Percentiles rank a stretch among this genome's conserved stretches.
These are phyloP conservation scores for Mylabris phalerata DNA, from an alignment of 1,140 invertebrate species.

Conservation along the genomic window DNA sequence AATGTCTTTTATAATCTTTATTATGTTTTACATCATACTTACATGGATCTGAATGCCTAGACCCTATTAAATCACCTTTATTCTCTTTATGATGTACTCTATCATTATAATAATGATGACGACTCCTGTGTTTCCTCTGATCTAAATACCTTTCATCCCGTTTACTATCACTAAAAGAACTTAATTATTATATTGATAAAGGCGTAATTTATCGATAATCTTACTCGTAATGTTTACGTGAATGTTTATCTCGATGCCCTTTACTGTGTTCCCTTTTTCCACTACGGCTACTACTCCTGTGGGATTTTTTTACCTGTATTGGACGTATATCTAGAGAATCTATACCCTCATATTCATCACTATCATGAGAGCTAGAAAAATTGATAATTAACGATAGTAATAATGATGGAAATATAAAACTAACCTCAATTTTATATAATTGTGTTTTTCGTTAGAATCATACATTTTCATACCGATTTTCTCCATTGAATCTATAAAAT, in stretches of 20 bases:
- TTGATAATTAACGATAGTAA: too few relatives aligned
- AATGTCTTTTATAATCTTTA: constrained; percentile 29
- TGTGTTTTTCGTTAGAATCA: too few relatives aligned
- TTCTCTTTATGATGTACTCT: constrained; percentile 38
- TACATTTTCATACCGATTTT: too few relatives aligned
- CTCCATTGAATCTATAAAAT: too few relatives aligned
- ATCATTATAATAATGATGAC: constrained; percentile 41
- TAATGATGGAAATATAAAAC: too few relatives aligned
- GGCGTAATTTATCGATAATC: constrained; percentile 44
- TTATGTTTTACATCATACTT: constrained; percentile 46
- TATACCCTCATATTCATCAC: constrained; percentile 53
- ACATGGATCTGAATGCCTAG: constrained; percentile 33
- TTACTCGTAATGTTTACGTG: constrained; percentile 45
- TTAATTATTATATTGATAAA: too few relatives aligned
- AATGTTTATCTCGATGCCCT: constrained; percentile 32
- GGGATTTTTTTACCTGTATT: constrained; percentile 67
- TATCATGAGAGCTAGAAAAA: too few relatives aligned
- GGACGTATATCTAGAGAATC: constrained; percentile 83
- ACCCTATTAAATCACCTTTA: constrained; percentile 1
- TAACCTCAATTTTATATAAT: too few relatives aligned
- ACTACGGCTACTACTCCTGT: constrained; percentile 45
- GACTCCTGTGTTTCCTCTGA: constrained; percentile 3
- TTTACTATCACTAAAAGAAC: constrained; percentile 40
- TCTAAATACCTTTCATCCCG: constrained; percentile 21
- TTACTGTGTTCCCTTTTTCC: constrained; percentile 39